Evolutionary conservation across 2,888 invertebrate genomes (phyloP), one percentile per base, ranked within the genome.

Genomic region (Drosophila prolongata): DNA sequence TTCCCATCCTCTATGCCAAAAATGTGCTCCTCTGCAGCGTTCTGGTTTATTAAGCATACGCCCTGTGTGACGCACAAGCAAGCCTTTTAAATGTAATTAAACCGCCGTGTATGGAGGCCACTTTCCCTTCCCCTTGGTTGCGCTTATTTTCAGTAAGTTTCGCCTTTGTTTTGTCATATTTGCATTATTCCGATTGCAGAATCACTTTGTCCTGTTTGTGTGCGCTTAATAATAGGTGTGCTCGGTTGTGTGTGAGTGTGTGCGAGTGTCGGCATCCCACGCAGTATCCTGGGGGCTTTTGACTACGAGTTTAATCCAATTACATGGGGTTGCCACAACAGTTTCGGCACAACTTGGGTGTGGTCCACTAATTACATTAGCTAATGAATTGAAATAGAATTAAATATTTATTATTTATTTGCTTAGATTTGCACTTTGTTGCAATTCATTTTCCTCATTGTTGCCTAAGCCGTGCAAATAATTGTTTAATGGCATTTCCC

Each of bases 301-400:
- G 43, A 30, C 38, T 68, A 65, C 43, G 44, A 60, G 64, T 34
- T 69, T 87, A 84, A 83, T 83, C 80, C 68, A 80, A 80, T 84
- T 87, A 80, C 71, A 74, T 19, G 56, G 44, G 49, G 44, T 11
- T 50, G 49, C 72, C 40, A 38, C 50, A 52, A 35, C 16, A 35
- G 43, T 35, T 49, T 44, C 27, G 54, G 43, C 34, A n/a, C 34
- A 47, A 8, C 6, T 10, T 19, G 55, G 56, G 59, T 60, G 66
- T 65, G 68, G 75, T 68, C 66, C 77, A 70, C 76, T 80, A 82
- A 82, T 86, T 83, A 55, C 76, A 78, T 83, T 83, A 83, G 78
- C 80, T 78, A 80, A 83, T 86, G 80, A 86, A 86, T 83, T 75
- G 75, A 80, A 83, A 83, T 71, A 65, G 74, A 72, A 74, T 77